A percentile compares a stretch with the other conserved stretches of the same genome.
Evolutionary conservation across 2,797 vertebrate genomes (phyloP).

Genomic region (Psittacula echo): DNA sequence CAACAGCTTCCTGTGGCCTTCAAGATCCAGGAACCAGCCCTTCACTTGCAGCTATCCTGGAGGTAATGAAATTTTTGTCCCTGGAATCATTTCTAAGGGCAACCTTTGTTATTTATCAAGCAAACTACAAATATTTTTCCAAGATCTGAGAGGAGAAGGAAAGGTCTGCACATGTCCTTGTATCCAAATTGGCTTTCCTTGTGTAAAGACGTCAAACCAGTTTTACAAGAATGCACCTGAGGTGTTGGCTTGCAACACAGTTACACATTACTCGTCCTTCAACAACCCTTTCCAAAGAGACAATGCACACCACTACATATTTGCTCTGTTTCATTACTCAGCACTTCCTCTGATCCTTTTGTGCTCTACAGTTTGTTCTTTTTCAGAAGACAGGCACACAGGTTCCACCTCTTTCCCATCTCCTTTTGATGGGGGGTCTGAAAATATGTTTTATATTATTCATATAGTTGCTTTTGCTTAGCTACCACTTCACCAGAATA

Average conservation of each 20-base stretch:
- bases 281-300: not conserved
- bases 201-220: slow-evolving; percentile 16
- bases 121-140: slow-evolving; percentile 5
- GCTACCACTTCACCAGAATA: not conserved
- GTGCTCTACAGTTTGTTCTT: not conserved
- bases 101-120: not conserved
- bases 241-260: slow-evolving; percentile 36
- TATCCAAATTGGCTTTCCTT: not conserved
- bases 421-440: not conserved
- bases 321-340: not conserved
- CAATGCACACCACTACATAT: not conserved
- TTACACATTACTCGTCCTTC: slow-evolving; percentile 56
- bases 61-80: not conserved
- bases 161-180: not conserved
- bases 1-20: not conserved
- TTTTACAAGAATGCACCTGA: slow-evolving; percentile 46
- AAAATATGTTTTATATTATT: not conserved
- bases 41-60: not conserved
- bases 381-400: not conserved
- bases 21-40: not conserved
- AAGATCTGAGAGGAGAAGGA: not conserved
- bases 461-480: not conserved
- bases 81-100: not conserved
- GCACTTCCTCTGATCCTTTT: not conserved
- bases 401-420: not conserved